Conservation (phyloP, 2,888 invertebrate genomes). For the Nemapogon koenigi region DNA sequence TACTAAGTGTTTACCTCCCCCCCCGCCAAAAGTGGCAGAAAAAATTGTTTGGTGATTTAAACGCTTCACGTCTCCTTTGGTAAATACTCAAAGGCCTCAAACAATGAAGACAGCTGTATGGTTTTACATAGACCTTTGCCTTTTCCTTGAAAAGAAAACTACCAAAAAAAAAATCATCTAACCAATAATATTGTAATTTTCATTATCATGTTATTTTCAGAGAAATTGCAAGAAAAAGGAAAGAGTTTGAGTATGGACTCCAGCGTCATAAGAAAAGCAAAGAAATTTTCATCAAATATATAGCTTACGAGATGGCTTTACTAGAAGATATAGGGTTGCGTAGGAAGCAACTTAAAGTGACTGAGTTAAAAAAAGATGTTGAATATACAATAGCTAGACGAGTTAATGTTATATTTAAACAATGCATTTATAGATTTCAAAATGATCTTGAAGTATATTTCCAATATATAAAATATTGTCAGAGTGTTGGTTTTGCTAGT, state of each 20-base stretch:
- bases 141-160: too few relatives aligned
- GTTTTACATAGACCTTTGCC: too few relatives aligned
- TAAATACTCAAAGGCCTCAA: too few relatives aligned
- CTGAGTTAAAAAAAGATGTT: conserved; percentile 69
- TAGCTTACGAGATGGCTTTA: conserved; percentile 73
- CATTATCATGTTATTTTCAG: conserved; percentile 42
- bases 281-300: conserved; percentile 74
- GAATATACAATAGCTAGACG: conserved; percentile 74
- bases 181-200: not conserved
- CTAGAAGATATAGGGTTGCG: conserved; percentile 70
- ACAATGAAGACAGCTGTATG: too few relatives aligned
- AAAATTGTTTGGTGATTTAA: too few relatives aligned
- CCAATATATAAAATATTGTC: conserved; percentile 81
- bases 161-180: too few relatives aligned
- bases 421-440: conserved; percentile 71
- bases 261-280: conserved; percentile 71
- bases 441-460: conserved; percentile 78
- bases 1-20: too few relatives aligned
- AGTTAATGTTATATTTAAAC: conserved; percentile 76
- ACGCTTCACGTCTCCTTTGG: too few relatives aligned
- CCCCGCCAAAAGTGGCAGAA: too few relatives aligned
- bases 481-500: conserved; percentile 63
- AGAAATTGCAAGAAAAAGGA: conserved; percentile 71
- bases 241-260: conserved; percentile 76
- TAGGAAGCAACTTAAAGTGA: conserved; percentile 61